These are phyloP conservation scores for Acronicta psi DNA, from an alignment of 2,888 invertebrate species.

Conservation along the genomic window DNA sequence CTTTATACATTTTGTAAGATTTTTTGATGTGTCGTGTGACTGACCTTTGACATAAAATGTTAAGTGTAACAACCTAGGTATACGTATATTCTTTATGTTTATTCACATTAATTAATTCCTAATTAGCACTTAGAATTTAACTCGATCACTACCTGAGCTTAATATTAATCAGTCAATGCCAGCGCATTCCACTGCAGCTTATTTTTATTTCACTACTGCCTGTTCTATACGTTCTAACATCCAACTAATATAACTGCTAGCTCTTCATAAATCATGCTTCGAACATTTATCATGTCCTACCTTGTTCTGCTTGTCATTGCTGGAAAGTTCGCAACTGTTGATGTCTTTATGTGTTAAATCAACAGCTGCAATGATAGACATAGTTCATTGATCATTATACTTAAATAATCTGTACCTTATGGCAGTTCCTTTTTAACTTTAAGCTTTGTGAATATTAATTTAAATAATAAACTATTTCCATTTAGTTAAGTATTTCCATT, in stretches of 20 bases:
- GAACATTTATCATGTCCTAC: constrained; percentile 23
- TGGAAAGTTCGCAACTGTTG: constrained; percentile 11
- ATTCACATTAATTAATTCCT: no score
- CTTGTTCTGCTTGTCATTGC: constrained; percentile 19
- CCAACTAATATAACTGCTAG: constrained; percentile 6
- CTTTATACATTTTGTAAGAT: not conserved
- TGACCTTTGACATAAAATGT: no score
- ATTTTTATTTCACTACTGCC: no score
- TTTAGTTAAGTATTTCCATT: no score
- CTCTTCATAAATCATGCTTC: constrained; percentile 9
- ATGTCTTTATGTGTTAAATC: constrained; percentile 17
- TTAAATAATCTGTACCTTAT: not conserved
- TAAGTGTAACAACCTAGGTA: no score
- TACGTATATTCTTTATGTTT: no score
- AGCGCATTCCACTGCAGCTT: no score
- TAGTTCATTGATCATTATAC: constrained; percentile 37
- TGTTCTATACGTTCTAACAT: not conserved
- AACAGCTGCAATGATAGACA: constrained; percentile 32
- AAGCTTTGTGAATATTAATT: no score
- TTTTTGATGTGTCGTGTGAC: not conserved
- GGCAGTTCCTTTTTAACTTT: not conserved
- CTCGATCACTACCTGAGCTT: no score
- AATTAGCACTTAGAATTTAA: no score
- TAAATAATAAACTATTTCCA: no score
- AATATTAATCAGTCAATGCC: no score